phyloP scores from a whole-genome alignment of 2,888 invertebrate species.

The Watsonalla cultraria region DNA sequence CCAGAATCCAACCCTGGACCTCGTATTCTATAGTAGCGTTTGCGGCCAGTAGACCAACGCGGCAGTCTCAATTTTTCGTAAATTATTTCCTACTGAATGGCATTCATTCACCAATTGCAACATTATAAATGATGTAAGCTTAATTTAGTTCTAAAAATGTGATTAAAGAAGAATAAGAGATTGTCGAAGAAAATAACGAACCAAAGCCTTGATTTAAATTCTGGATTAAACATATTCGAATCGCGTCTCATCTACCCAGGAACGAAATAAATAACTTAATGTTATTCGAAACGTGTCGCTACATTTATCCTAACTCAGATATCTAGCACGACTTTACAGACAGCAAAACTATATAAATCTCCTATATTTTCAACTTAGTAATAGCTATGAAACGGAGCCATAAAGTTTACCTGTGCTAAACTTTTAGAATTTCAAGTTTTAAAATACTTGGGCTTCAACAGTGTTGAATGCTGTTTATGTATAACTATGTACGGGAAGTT shows the following conservation, averaged over 20 bases:
- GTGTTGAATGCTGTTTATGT: not conserved
- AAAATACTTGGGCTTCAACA: not conserved
- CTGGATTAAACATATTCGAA: constrained; percentile 24
- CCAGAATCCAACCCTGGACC: too few relatives aligned
- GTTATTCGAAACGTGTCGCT: constrained; percentile 72
- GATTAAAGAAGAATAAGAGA: constrained; percentile 1
- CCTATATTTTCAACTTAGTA: constrained; percentile 26
- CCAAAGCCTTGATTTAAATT: constrained; percentile 41
- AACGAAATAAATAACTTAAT: constrained; percentile 55
- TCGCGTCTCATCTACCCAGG: constrained; percentile 43
- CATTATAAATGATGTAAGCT: too few relatives aligned
- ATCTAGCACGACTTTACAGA: constrained; percentile 69
- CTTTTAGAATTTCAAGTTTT: constrained; percentile 3
- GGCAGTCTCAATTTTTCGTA: too few relatives aligned
- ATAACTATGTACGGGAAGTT: not conserved
- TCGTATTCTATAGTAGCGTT: too few relatives aligned
- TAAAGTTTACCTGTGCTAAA: constrained; percentile 10
- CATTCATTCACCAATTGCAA: too few relatives aligned
- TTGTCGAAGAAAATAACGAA: constrained; percentile 28
- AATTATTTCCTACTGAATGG: too few relatives aligned
- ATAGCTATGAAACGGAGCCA: constrained; percentile 20
- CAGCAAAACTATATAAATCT: constrained; percentile 58
- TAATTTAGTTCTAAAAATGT: not conserved
- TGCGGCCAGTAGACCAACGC: too few relatives aligned
- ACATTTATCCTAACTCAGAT: constrained; percentile 69